Conservation (phyloP, 2,888 invertebrate species). For the Dicycla oo region DNA sequence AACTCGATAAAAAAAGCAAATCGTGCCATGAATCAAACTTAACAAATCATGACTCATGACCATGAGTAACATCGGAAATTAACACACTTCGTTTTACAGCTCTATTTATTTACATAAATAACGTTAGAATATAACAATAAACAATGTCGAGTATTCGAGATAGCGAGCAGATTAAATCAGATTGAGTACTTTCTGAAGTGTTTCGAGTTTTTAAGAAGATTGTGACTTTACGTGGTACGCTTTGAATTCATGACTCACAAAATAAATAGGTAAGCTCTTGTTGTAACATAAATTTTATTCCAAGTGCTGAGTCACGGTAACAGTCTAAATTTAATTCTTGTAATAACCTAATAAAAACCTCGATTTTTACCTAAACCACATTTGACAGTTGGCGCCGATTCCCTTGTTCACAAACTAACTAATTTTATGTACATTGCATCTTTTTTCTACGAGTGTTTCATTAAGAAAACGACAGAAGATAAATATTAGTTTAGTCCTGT, state of each 20-base stretch:
- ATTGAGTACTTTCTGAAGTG: conserved; percentile 42
- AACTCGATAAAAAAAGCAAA: not conserved
- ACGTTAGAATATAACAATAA: conserved; percentile 34
- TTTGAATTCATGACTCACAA: conserved; percentile 45
- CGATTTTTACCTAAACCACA: conserved; percentile 28
- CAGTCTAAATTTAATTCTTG: too few relatives aligned
- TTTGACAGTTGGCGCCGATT: too few relatives aligned
- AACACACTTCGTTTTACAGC: conserved; percentile 29
- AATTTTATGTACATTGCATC: too few relatives aligned
- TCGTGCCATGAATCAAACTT: conserved; percentile 17
- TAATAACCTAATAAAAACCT: too few relatives aligned
- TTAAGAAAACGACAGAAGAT: too few relatives aligned
- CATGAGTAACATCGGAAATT: conserved; percentile 23
- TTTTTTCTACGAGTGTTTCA: too few relatives aligned
- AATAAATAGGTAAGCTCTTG: conserved; percentile 27
- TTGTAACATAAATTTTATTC: conserved; percentile 25
- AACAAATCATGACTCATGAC: conserved; percentile 8
- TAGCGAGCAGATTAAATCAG: conserved; percentile 38
- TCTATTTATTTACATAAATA: conserved; percentile 31
- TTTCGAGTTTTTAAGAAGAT: conserved; percentile 29
- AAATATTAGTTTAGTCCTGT: too few relatives aligned
- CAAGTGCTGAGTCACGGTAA: conserved; percentile 50
- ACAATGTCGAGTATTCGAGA: conserved; percentile 41
- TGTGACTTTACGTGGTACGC: conserved; percentile 21
- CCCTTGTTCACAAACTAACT: too few relatives aligned